A percentile compares a stretch with the other conserved stretches of the same genome.
These are phyloP conservation scores for Incurvaria masculella DNA, from an alignment of 2,888 invertebrate species.

Conservation along the genomic window DNA sequence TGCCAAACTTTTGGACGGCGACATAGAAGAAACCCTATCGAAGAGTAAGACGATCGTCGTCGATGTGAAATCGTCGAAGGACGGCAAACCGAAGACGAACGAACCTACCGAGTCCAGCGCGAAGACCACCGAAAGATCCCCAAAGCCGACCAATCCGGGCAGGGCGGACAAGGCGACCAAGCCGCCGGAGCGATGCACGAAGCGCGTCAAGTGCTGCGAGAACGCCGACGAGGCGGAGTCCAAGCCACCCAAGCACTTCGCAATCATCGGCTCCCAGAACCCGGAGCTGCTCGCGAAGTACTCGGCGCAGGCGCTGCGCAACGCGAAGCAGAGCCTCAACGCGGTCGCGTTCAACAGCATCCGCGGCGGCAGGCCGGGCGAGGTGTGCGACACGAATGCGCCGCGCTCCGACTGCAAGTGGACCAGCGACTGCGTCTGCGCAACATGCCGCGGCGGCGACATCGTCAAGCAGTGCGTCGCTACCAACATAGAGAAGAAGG, in stretches of 20 bases:
- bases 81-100: background rate
- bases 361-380: slow-evolving; percentile 34
- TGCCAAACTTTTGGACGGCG: slow-evolving; percentile 29
- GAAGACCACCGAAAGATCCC: background rate
- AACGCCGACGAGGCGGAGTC: background rate
- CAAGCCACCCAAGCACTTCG: slow-evolving; percentile 16
- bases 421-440: slow-evolving; percentile 41
- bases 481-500: slow-evolving; percentile 23
- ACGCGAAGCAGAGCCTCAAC: slow-evolving; percentile 41
- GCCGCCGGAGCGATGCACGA: background rate
- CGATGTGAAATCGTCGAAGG: background rate
- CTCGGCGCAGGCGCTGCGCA: slow-evolving; percentile 38
- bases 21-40: background rate
- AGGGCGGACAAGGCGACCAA: background rate
- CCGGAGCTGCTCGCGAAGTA: slow-evolving; percentile 40
- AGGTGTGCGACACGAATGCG: slow-evolving; percentile 39
- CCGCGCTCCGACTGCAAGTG: slow-evolving; percentile 42
- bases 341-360: slow-evolving; percentile 40
- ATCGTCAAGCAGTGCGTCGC: slow-evolving; percentile 32
- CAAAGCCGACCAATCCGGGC: slow-evolving; percentile 17
- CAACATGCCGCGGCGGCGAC: slow-evolving; percentile 33
- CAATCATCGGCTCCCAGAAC: slow-evolving; percentile 28
- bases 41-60: background rate
- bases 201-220: background rate
- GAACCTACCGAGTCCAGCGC: background rate